Base-by-base conservation (phyloP, 2,888 invertebrate genomes). In the Thereva unica region DNA sequence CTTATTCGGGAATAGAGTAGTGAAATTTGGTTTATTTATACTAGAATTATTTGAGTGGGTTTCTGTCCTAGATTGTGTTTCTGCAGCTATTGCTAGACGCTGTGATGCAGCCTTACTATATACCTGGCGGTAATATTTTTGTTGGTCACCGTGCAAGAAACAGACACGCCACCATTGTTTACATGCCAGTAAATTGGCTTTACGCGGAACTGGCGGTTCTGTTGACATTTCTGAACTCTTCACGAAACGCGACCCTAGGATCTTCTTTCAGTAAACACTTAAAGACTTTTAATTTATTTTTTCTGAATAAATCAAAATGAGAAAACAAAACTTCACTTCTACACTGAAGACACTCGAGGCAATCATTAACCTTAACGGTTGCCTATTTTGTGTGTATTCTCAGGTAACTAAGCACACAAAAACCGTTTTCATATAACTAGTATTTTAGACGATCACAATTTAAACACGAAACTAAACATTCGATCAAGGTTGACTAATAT, bases 121-220 rank as follows among this genome's bases (percentile, higher is more conserved):
- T 42, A 90, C 82, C 74, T 91, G 89, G 70, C 90, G 82, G 80
- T 91, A 91, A 80, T 90, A 88, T 74, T 90, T 90, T 74, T 89
- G 86, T 74, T 91, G 90, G 77, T 91, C 91, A 37, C 89, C 90
- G 74, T 91, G 87, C 83, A 91, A 87, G 88, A 90, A 89, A 75
- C 91, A 91, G 61, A 91, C 90, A 78, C 90, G 89, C 91, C 91
- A 91, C 92, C 92, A 92, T 81, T 91, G 89, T 76, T 89, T 89
- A 80, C 89, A 89, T 85, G 89, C 47, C 12, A 64, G 44, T 35
- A 64, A 52, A 64, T 64, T 64, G 7, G 64, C 64, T 37, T 64
- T 64, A 12, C 64, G 55, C 34, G 65, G 10, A 23, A 56, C 42
- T 56, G 55, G 41, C n/a, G 55, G 47, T 35, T 65, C 65, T 56